Evolutionary conservation across 2,888 invertebrate species (phyloP), one percentile per base, ranked within the genome.

Genomic region (Drosophila greeni): DNA sequence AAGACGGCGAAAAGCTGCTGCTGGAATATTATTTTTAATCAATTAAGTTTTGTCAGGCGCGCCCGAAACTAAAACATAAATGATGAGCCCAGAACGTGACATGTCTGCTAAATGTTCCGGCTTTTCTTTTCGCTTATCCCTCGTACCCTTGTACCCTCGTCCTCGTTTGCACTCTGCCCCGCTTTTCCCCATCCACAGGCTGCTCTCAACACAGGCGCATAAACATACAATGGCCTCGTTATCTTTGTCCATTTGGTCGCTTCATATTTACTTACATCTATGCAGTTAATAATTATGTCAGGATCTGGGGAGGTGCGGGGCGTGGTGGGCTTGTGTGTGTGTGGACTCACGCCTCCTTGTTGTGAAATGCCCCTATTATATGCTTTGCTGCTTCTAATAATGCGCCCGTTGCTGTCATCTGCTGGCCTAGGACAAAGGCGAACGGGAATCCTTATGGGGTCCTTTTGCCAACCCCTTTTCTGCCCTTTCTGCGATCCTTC

Each of bases 341-440:
- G 72, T 36, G 58, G 67, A 36, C 66, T 80, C 75, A 82, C 76
- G 82, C 75, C 80, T 78, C 74, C 69, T 74, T 76, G 78, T 80
- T 77, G 71, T 77, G 76, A 78, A 80, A 79, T 82, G 74, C 76
- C 79, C 84, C 77, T 82, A 83, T 83, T 83, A 83, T 81, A 78
- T 81, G 82, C 83, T 83, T 76, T 73, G 70, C 56, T 82, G 77
- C 76, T 78, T 82, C 81, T 82, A 80, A 75, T 82, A 79, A 82
- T 82, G 75, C 69, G 82, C 76, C 70, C 75, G 60, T 72, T 74
- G 71, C 76, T 81, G 79, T 81, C 82, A 75, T 59, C 59, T 59
- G 66, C 53, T 66, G 66, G 64, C 67, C 68, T 37, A 64, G 67
- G 60, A 67, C 67, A 67, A 66, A 67, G 66, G 64, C 60, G 51